Percentiles rank a stretch among this genome's conserved stretches.
Conservation (phyloP, 1,140 invertebrate genomes). For the Panulirus ornatus region DNA sequence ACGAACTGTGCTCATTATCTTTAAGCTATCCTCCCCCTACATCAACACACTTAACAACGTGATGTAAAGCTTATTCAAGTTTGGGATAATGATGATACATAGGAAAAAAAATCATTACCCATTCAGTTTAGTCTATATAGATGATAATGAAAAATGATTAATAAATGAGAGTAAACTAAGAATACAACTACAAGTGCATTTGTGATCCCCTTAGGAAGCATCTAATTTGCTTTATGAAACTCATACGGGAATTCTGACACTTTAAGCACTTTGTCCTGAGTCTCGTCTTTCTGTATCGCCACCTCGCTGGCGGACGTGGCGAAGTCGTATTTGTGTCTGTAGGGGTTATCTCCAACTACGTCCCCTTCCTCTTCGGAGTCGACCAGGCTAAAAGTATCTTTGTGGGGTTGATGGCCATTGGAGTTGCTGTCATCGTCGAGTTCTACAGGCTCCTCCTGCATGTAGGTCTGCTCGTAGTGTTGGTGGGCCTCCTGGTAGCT, state of each 20-base stretch:
- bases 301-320: background rate
- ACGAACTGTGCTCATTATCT: no score
- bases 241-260: conserved; percentile 35
- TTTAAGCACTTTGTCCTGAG: background rate
- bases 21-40: no score
- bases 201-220: background rate
- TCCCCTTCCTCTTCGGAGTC: background rate
- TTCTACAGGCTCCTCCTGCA: background rate
- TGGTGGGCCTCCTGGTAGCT: conserved; percentile 11
- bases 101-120: no score
- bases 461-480: background rate
- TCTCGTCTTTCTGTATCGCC: background rate
- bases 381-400: background rate
- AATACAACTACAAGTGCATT: no score
- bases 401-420: background rate
- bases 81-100: no score
- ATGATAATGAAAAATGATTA: no score
- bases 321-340: conserved; percentile 20
- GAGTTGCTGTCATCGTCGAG: background rate
- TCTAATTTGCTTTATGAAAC: conserved; percentile 26
- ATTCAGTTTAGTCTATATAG: no score
- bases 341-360: background rate
- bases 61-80: no score
- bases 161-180: no score
- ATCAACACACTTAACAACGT: no score